A percentile compares a stretch with the other conserved stretches of the same genome.
These are phyloP conservation scores for Nesoenas mayeri DNA, from an alignment of 2,113 vertebrate species.

Conservation along the genomic window DNA sequence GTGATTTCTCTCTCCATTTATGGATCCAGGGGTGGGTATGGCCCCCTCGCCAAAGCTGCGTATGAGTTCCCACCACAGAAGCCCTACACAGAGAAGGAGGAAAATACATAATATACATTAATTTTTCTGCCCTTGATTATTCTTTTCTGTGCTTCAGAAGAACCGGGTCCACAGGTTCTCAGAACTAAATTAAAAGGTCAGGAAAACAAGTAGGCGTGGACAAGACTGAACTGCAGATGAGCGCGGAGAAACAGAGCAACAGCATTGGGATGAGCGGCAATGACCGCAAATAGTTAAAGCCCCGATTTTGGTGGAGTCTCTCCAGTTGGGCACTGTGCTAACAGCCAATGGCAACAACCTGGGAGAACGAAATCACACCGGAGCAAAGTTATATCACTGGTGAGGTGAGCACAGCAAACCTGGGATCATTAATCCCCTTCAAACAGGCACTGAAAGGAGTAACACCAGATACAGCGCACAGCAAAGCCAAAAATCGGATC, in stretches of 20 bases:
- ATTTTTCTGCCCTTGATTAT: background rate
- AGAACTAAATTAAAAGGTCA: conserved; percentile 23
- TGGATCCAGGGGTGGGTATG: background rate
- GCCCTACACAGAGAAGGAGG: rapidly evolving
- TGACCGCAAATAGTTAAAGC: background rate
- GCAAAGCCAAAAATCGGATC: background rate
- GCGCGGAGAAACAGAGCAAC: background rate
- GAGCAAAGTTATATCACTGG: rapidly evolving
- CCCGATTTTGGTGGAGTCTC: background rate
- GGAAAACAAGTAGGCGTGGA: background rate
- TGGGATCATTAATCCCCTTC: background rate
- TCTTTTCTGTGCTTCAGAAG: background rate
- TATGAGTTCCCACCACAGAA: background rate
- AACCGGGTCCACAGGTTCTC: background rate
- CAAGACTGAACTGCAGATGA: conserved; percentile 43
- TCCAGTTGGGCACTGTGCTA: no score
- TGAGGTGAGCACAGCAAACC: background rate
- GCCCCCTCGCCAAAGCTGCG: background rate
- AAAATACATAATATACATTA: no score
- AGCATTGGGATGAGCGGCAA: background rate
- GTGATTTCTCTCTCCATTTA: background rate
- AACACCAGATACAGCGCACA: background rate
- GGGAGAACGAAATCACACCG: background rate
- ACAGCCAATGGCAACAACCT: background rate
- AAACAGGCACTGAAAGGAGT: background rate